Base-by-base conservation (phyloP, 2,113 vertebrate genomes). In the Peromyscus californicus region DNA sequence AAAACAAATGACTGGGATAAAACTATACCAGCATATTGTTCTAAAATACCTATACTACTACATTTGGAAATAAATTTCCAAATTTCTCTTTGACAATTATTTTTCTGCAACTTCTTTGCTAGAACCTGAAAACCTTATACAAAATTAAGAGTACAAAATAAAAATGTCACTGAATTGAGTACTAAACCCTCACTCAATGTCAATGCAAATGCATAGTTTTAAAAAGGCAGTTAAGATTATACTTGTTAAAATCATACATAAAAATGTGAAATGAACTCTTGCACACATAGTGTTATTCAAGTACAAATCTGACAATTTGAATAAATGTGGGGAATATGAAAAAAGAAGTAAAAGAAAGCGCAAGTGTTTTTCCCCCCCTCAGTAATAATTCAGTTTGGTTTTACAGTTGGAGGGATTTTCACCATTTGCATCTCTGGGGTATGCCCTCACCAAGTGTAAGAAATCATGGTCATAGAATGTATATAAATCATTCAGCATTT, bases 201-300 rank as follows among this genome's bases (percentile, higher is more conserved):
- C 97, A 96, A 98, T 92, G 76, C 16, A 97, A 93, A 95, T 65
- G 9, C 96, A 95, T 90, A 87, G 21, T 94, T 85, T 67, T 98
- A 90, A 95, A 97, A 96, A 95, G 96, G 92, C 26, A 96, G 74
- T 95, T 97, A 95, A 95, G 48, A 95, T 90, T 61, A 84, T 86
- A 95, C 95, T 96, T 96, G 59, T 69, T 45, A 97, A 97, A 97
- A 72, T 93, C 74, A 89, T 78, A 93, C 78, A 96, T 74, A 95
- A 97, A 95, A 96, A 87, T 90, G 67, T 91, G 92, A 97, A 97
- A 98, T 95, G 82, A 93, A 91, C 80, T 96, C 80, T 65, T 95
- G 67, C 91, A 97, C 82, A 91, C 89, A 93, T 87, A 97, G 95
- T 97, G 82, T 86, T 86, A 98, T 97, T 93, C 89, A 95, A 95